phyloP scores from a whole-genome alignment of 2,888 invertebrate genomes.

The Tachina fera region DNA sequence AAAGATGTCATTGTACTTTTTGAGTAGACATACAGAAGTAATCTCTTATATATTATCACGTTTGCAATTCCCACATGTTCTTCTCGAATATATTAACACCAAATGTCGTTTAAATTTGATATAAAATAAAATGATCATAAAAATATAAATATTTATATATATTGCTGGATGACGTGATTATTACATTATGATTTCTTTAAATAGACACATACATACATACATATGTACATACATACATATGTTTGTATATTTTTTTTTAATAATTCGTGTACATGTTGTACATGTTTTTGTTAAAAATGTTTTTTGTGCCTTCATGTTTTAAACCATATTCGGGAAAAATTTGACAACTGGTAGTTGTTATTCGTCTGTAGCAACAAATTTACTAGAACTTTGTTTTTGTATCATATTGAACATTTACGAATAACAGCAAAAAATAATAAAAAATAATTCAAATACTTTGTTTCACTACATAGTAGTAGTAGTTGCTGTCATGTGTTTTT shows the following conservation, averaged over 20 bases:
- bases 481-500: slow-evolving; percentile 48
- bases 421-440: background rate
- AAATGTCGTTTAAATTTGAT: background rate
- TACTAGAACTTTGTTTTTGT: slow-evolving; percentile 32
- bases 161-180: slow-evolving; percentile 64
- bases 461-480: background rate
- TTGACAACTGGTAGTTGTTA: slow-evolving; percentile 61
- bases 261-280: slow-evolving; percentile 28
- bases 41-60: background rate
- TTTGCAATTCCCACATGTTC: background rate
- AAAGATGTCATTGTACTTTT: background rate
- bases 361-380: slow-evolving; percentile 47
- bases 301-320: slow-evolving; percentile 57
- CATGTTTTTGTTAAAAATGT: slow-evolving; percentile 24
- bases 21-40: background rate
- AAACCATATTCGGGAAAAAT: slow-evolving; percentile 56
- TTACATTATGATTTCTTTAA: slow-evolving; percentile 46
- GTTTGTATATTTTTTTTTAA: background rate
- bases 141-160: background rate
- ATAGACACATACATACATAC: too few relatives aligned
- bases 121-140: background rate
- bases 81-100: background rate
- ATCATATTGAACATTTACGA: slow-evolving; percentile 37
- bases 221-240: too few relatives aligned
- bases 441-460: slow-evolving; percentile 54